Evolutionary conservation across 1,140 invertebrate species (phyloP).

Genomic region (Trichomalopsis sarcophagae): DNA sequence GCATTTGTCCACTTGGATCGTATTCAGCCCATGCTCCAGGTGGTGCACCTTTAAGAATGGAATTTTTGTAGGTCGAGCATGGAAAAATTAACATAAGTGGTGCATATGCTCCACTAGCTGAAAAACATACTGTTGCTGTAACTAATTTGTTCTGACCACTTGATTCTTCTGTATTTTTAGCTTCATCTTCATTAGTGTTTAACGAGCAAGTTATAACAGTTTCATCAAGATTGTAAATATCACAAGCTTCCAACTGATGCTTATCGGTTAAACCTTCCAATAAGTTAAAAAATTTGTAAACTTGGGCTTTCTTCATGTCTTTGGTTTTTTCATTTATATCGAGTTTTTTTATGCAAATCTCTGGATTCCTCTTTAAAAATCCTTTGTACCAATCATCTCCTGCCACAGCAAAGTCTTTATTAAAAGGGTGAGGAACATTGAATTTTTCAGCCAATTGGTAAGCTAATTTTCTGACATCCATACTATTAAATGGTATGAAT

Average conservation of each 20-base stretch:
- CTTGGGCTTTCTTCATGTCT: background rate
- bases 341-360: background rate
- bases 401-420: constrained; percentile 46
- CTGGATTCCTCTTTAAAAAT: constrained; percentile 54
- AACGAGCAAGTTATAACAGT: constrained; percentile 59
- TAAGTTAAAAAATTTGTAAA: constrained; percentile 12
- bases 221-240: constrained; percentile 63
- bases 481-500: background rate
- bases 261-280: constrained; percentile 17
- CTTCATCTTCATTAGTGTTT: constrained; percentile 49
- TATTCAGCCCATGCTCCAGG: constrained; percentile 57
- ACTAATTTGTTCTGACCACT: background rate
- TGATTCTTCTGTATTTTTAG: constrained; percentile 19
- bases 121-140: constrained; percentile 49
- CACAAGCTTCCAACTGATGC: constrained; percentile 18
- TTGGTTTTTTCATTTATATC: background rate
- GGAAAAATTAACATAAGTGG: constrained; percentile 66
- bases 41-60: constrained; percentile 54
- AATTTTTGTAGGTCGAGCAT: constrained; percentile 55
- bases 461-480: constrained; percentile 21
- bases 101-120: constrained; percentile 61
- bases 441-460: constrained; percentile 54
- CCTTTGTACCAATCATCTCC: constrained; percentile 56
- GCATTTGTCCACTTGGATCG: constrained; percentile 65
- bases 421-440: constrained; percentile 56